Evolutionary conservation across 2,888 invertebrate genomes (phyloP).

Genomic region (Tuberolachnus salignus): DNA sequence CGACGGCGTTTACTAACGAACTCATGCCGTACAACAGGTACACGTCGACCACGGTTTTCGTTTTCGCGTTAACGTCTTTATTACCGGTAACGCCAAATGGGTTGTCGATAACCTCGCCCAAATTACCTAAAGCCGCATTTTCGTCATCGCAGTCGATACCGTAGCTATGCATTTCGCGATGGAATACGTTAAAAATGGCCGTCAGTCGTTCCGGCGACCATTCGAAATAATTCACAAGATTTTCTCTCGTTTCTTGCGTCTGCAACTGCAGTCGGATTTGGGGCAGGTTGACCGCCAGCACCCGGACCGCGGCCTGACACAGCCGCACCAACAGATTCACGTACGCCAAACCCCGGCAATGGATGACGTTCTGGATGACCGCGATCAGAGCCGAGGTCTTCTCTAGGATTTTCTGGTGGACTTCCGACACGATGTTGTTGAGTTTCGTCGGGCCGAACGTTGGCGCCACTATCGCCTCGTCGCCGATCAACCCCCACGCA

Average conservation of each 20-base stretch:
- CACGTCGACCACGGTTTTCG: too few species aligned
- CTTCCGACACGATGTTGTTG: background rate
- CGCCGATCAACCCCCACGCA: conserved; percentile 3
- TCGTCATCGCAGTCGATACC: too few species aligned
- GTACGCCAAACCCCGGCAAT: background rate
- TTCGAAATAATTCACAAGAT: background rate
- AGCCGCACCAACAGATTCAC: background rate
- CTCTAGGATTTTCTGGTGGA: background rate
- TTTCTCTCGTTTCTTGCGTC: background rate
- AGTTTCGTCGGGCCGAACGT: background rate
- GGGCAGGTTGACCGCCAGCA: background rate
- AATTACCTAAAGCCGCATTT: too few species aligned
- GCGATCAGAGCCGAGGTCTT: background rate
- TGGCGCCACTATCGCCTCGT: background rate
- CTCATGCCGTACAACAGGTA: too few species aligned
- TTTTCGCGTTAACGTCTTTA: too few species aligned
- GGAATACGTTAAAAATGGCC: too few species aligned
- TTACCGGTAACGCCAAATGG: background rate
- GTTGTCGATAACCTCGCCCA: background rate
- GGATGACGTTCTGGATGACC: background rate
- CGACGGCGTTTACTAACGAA: too few species aligned
- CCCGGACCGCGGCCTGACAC: background rate
- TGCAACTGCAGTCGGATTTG: background rate
- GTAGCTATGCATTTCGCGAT: background rate
- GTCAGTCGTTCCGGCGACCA: background rate